Evolutionary conservation across 1,140 invertebrate genomes (phyloP), one percentile per base, ranked within the genome.

Genomic region (Rhyzopertha dominica): DNA sequence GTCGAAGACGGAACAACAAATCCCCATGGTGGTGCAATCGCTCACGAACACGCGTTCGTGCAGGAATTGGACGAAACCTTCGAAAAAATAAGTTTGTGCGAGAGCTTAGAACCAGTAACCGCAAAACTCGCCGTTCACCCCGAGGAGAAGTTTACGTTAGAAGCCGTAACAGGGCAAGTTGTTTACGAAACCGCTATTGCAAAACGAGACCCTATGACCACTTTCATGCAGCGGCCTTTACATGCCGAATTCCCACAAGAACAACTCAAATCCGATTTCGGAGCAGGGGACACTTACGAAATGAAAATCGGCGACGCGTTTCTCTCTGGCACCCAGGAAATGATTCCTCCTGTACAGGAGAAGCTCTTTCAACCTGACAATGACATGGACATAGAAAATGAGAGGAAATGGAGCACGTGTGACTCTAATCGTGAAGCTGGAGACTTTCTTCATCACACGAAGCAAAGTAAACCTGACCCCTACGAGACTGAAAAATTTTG

Each of bases 251-350:
- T n/a, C n/a, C n/a, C 9, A 4, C 34, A 18, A 30, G 41, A 36
- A 19, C 39, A 24, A 29, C 41, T 34, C 32, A 17, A 35, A 16
- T 14, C 17, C 20, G 16, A 36, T 10, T 36, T 19, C n/a, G 24
- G 24, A 25, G 24, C n/a, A 7, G 24, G n/a, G n/a, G 24, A n/a
- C 7, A 25, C 7, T n/a, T 28, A 12, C 29, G 34, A 66, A 39
- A 59, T 48, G 35, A 73, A 71, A 60, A 69, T 75, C 48, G 58
- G 61, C 24, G 74, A 77, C 53, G 74, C 74, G 8, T 66, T 73
- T 46, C 58, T 77, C 40, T 77, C 75, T 9, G 69, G 68, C 49
- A 72, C 64, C 18, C 48, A 54, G 8, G 62, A 66, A 16, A 35
- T 47, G 19, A 43, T 63, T n/a, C 43, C 37, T 12, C 8, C 29